phyloP scores from a whole-genome alignment of 2,113 vertebrate genomes.

The Ceuthmochares aereus region DNA sequence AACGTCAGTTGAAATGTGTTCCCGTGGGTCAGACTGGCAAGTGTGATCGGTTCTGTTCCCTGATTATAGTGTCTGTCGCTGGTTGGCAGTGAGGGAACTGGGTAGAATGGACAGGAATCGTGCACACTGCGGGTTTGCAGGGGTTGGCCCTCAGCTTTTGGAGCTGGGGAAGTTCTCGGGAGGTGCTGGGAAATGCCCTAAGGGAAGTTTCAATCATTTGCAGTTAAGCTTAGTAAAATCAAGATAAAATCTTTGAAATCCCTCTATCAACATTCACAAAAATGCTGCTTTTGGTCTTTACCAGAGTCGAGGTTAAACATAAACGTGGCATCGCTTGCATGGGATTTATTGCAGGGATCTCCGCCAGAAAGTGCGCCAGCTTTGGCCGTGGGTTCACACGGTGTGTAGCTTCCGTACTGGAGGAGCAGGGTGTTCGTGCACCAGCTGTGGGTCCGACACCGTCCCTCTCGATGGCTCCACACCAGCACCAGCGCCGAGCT shows the following conservation, averaged over 20 bases:
- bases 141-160: not conserved
- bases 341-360: not conserved
- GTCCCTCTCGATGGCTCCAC: not conserved
- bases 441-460: not conserved
- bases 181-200: not conserved
- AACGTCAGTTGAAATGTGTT: not conserved
- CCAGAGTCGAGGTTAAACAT: not conserved
- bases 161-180: not conserved
- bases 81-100: not conserved
- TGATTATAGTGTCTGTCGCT: not conserved
- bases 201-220: not conserved
- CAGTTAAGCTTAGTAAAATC: not conserved
- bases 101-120: not conserved
- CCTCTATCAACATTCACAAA: not conserved
- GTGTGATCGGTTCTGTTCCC: not conserved
- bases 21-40: not conserved
- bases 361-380: not conserved
- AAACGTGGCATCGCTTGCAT: rapidly evolving
- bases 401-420: rapidly evolving
- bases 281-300: not conserved
- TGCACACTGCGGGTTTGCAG: rapidly evolving
- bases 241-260: not conserved
- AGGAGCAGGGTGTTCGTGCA: not conserved
- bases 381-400: rapidly evolving
- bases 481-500: not conserved